A percentile compares a stretch with the other conserved stretches of the same genome.
phyloP scores from a whole-genome alignment of 2,113 vertebrate genomes.

The Nothobranchius kuhntae region DNA sequence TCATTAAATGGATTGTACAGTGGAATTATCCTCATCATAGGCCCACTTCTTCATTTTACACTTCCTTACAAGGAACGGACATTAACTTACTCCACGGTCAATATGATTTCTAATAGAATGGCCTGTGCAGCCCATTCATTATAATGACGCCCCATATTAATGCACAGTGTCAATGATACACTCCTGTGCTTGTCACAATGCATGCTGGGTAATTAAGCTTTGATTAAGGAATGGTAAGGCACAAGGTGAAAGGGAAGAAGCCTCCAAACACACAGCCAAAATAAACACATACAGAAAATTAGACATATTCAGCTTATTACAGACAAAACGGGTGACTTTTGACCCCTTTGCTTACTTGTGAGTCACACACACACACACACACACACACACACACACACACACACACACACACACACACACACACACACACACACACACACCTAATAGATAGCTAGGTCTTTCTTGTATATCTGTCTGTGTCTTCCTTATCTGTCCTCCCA shows the following conservation, averaged over 20 bases:
- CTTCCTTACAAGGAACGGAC: conserved; percentile 5
- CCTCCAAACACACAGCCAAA: conserved; percentile 48
- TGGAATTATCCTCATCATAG: not conserved
- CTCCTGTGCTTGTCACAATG: conserved; percentile 36
- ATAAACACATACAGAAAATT: conserved; percentile 43
- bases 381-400: conserved; percentile 30
- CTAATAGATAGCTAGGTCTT: conserved; percentile 56
- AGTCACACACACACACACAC: conserved; percentile 32
- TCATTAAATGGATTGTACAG: not conserved
- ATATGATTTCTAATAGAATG: conserved; percentile 24
- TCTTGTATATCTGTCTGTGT: conserved; percentile 46
- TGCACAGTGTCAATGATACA: conserved; percentile 45
- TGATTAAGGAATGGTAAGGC: conserved; percentile 58
- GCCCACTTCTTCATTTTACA: conserved; percentile 2
- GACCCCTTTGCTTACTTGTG: conserved; percentile 36
- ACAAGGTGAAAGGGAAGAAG: conserved; percentile 50
- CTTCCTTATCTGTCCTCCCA: conserved; percentile 60
- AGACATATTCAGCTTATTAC: conserved; percentile 66
- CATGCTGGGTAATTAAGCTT: conserved; percentile 55
- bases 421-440: conserved; percentile 9
- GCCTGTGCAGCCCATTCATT: conserved; percentile 46
- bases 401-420: conserved; percentile 30
- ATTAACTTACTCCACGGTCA: conserved; percentile 23
- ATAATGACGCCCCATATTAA: conserved; percentile 29
- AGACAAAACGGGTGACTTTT: conserved; percentile 33